Evolutionary conservation across 2,797 vertebrate species (phyloP).

Genomic region (Pelochelys cantorii): DNA sequence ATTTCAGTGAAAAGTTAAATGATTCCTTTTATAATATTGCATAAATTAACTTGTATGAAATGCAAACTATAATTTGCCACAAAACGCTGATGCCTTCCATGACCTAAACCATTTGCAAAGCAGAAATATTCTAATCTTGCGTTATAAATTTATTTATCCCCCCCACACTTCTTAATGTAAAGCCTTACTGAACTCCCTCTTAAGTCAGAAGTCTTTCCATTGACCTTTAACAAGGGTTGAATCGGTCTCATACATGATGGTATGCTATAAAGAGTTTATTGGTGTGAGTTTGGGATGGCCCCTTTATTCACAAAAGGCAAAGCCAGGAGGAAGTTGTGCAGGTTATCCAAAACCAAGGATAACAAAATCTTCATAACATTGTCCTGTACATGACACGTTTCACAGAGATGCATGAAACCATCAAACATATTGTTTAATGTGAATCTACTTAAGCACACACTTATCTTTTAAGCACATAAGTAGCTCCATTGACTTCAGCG

Average conservation of each 20-base stretch:
- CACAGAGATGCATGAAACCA: background rate
- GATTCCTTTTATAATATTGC: background rate
- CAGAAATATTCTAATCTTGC: background rate
- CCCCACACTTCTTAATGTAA: background rate
- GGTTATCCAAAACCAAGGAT: fast-evolving
- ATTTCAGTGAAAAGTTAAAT: slow-evolving; percentile 21
- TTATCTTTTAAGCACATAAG: background rate
- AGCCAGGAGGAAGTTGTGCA: background rate
- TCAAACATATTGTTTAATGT: fast-evolving
- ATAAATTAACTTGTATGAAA: background rate
- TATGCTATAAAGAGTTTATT: background rate
- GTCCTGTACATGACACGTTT: fast-evolving
- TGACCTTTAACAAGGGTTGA: background rate
- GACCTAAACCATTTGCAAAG: background rate
- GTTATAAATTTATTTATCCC: background rate
- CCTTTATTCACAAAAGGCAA: background rate
- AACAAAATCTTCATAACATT: fast-evolving
- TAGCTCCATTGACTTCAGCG: background rate
- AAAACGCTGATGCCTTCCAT: background rate
- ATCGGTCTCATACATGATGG: background rate
- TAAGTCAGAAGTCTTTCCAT: background rate
- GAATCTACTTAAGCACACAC: background rate
- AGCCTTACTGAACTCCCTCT: fast-evolving
- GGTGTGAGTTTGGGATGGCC: background rate
- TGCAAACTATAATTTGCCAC: background rate